Conservation (phyloP, 2,113 vertebrate species). For the Alces alces region DNA sequence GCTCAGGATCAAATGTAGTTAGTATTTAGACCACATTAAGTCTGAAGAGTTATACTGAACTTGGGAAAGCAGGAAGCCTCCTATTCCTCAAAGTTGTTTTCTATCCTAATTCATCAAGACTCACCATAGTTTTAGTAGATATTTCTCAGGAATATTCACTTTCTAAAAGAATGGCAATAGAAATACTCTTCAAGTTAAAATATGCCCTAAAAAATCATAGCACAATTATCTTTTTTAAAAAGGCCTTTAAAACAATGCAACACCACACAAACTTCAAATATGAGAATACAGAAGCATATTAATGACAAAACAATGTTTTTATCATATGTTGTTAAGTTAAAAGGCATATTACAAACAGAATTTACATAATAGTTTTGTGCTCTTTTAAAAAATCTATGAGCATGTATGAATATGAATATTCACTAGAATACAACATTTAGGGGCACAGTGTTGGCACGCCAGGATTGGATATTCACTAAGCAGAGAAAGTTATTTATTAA, state of each 20-base stretch:
- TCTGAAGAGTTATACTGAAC: too few relatives aligned
- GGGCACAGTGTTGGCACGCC: fast-evolving
- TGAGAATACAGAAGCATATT: background rate
- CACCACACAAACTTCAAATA: background rate
- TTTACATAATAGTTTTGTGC: background rate
- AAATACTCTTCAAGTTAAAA: background rate
- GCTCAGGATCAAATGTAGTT: background rate
- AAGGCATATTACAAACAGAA: background rate
- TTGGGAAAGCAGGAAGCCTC: background rate
- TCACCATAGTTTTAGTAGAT: background rate
- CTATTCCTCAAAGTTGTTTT: background rate
- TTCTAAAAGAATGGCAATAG: background rate
- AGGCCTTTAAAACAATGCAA: background rate
- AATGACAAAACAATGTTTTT: background rate
- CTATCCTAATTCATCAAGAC: background rate
- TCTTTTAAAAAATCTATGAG: background rate
- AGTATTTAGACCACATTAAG: background rate
- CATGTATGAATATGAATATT: background rate
- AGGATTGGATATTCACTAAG: background rate
- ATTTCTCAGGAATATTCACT: background rate
- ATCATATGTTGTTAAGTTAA: background rate
- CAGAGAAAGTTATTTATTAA: background rate
- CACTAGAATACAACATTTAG: background rate
- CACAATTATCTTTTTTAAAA: background rate
- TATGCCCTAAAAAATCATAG: background rate